Percentiles rank a stretch among this genome's conserved stretches.
These are phyloP conservation scores for Emys orbicularis DNA, from an alignment of 2,797 vertebrate genomes.

Conservation along the genomic window DNA sequence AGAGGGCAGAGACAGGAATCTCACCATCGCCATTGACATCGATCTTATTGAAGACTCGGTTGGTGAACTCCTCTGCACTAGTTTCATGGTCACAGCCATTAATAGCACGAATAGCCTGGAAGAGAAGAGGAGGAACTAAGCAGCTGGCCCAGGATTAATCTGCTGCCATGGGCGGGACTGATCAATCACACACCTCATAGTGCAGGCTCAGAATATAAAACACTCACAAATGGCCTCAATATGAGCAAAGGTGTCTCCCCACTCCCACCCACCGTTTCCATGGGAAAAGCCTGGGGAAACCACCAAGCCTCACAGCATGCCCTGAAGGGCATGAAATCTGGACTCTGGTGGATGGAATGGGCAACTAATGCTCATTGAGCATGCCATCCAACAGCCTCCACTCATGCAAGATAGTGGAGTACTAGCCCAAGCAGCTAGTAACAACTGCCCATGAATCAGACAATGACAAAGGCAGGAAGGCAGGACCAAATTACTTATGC, in stretches of 20 bases:
- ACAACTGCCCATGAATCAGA: background rate
- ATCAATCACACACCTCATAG: background rate
- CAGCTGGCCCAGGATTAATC: background rate
- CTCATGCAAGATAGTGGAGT: background rate
- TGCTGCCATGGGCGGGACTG: background rate
- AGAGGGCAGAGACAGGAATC: slow-evolving; percentile 31
- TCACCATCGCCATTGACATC: slow-evolving; percentile 93
- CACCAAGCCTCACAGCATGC: background rate
- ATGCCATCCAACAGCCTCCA: background rate
- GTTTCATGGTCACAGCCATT: slow-evolving; percentile 86
- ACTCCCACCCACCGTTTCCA: background rate
- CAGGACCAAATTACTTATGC: background rate
- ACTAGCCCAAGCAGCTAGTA: background rate
- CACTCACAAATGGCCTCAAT: background rate
- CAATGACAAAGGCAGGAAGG: background rate
- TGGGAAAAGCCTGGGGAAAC: background rate
- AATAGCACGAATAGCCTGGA: slow-evolving; percentile 91
- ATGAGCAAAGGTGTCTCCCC: background rate
- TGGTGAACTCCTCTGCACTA: slow-evolving; percentile 90
- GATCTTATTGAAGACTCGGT: slow-evolving; percentile 90
- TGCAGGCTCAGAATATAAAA: background rate
- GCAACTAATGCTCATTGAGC: background rate
- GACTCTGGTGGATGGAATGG: background rate
- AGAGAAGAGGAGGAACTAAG: background rate
- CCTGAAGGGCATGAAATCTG: background rate